Base-by-base conservation (phyloP, 1,140 invertebrate species). In the Lepidotrigona ventralis region DNA sequence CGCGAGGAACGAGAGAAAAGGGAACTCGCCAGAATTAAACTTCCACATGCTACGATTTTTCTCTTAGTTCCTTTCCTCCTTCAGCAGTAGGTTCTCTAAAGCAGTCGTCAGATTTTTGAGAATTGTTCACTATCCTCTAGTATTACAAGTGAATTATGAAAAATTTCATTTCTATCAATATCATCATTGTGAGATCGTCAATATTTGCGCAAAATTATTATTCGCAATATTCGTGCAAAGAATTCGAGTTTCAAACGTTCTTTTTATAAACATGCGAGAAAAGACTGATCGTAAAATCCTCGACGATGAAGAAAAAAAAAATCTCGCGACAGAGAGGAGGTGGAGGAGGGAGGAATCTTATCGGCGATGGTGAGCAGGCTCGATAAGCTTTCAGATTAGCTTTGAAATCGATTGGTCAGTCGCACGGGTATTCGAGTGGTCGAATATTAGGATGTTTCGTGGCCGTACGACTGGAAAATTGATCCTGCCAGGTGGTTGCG, bases 391-490 rank as follows among this genome's bases (percentile, higher is more conserved):
- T 63, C 15, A 1, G 51, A 56, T 46, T n/a, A 53, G 14, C 5
- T 46, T 46, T 21, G 14, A 12, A 56, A 81, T 81, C 79, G 72
- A 75, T 81, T 53, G 66, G 6, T 51, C 15, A 3, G 14, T 8
- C 9, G 21, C 46, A 11, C 29, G 29, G 11, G 63, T 46, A 8
- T 33, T 68, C 19, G 60, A 81, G 71, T 73, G 79, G 60, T 66
- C 72, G 60, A 81, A 81, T 81, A 81, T 81, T 81, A 66, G 71
- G 72, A 81, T 75, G 79, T 81, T 75, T 63, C 56, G 26, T 46
- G 29, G 69, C 26, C 14, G 15, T 4, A 5, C 17, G 39, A 4
- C 1, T 5, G 58, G 56, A 81, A 81, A 81, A 81, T 81, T 75
- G 60, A 81, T 81, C 60, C 21, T 19, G 39, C 63, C 21, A 26